Evolutionary conservation across 1,140 invertebrate species (phyloP).

Genomic region (Pantala flavescens): DNA sequence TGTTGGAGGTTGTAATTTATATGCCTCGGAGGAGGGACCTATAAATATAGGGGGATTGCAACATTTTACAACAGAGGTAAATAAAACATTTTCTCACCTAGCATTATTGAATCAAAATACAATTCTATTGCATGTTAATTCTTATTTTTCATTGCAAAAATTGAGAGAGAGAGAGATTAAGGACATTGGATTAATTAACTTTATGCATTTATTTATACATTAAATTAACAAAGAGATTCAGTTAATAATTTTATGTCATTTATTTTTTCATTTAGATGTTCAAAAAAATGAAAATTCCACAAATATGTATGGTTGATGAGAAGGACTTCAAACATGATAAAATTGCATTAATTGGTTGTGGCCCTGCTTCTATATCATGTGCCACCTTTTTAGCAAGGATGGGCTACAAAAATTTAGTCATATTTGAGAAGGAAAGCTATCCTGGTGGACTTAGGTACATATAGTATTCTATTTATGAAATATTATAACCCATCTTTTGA

Average conservation of each 20-base stretch:
- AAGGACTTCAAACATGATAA: slow-evolving; percentile 51
- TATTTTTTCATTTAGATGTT: slow-evolving; percentile 52
- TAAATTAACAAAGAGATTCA: no score
- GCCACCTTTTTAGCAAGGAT: slow-evolving; percentile 88
- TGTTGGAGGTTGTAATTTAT: slow-evolving; percentile 93
- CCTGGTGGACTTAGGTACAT: slow-evolving; percentile 76
- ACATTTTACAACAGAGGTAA: slow-evolving; percentile 92
- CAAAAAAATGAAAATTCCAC: slow-evolving; percentile 84
- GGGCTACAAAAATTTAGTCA: slow-evolving; percentile 82
- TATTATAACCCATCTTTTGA: background rate
- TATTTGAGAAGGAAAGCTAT: slow-evolving; percentile 83
- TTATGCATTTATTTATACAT: no score
- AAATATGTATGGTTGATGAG: slow-evolving; percentile 49
- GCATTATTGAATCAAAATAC: background rate
- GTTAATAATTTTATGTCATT: no score
- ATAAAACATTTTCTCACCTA: slow-evolving; percentile 14
- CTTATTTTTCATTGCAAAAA: no score
- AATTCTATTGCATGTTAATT: no score
- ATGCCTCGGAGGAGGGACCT: slow-evolving; percentile 88
- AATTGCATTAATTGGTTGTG: slow-evolving; percentile 87
- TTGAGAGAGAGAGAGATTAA: no score
- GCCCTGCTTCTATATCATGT: slow-evolving; percentile 93
- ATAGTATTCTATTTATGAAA: slow-evolving; percentile 14
- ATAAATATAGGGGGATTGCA: slow-evolving; percentile 98
- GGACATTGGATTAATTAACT: no score